Evolutionary conservation across 1,140 invertebrate species (phyloP).

Genomic region (Zaprionus kolodkinae): DNA sequence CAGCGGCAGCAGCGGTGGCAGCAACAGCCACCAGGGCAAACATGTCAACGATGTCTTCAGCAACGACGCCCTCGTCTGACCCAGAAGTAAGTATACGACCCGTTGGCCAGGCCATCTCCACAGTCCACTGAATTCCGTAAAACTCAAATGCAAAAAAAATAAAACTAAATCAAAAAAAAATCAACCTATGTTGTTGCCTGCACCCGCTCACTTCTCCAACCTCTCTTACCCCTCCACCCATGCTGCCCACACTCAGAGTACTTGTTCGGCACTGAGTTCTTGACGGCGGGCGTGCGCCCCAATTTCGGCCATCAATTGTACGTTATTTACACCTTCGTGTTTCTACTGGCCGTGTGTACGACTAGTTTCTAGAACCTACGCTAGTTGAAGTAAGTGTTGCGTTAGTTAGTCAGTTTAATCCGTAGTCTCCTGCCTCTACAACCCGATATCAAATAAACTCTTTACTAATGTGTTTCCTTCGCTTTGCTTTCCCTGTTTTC

Average conservation of each 20-base stretch:
- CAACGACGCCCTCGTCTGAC: slow-evolving; percentile 82
- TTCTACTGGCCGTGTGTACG: slow-evolving; percentile 69
- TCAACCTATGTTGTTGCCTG: slow-evolving; percentile 42
- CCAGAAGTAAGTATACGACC: slow-evolving; percentile 74
- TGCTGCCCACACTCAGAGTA: slow-evolving; percentile 68
- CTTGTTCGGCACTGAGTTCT: slow-evolving; percentile 74
- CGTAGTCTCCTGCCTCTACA: neutral
- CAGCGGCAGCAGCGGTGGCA: no score
- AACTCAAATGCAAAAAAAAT: slow-evolving; percentile 17
- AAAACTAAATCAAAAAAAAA: slow-evolving; percentile 24
- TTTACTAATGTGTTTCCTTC: slow-evolving; percentile 2
- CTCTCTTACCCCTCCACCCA: slow-evolving; percentile 5
- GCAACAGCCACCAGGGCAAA: slow-evolving; percentile 61
- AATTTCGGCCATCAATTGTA: slow-evolving; percentile 67
- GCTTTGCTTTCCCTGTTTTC: neutral
- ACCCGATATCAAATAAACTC: neutral
- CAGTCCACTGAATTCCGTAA: neutral
- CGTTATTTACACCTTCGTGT: slow-evolving; percentile 66
- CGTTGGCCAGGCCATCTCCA: neutral
- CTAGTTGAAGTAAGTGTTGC: slow-evolving; percentile 73
- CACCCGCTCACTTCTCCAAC: slow-evolving; percentile 30
- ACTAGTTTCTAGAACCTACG: slow-evolving; percentile 72
- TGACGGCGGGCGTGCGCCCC: slow-evolving; percentile 63
- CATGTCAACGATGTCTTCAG: slow-evolving; percentile 83
- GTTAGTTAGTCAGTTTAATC: neutral